phyloP scores from a whole-genome alignment of 2,113 vertebrate genomes.

The Ornithorhynchus anatinus region DNA sequence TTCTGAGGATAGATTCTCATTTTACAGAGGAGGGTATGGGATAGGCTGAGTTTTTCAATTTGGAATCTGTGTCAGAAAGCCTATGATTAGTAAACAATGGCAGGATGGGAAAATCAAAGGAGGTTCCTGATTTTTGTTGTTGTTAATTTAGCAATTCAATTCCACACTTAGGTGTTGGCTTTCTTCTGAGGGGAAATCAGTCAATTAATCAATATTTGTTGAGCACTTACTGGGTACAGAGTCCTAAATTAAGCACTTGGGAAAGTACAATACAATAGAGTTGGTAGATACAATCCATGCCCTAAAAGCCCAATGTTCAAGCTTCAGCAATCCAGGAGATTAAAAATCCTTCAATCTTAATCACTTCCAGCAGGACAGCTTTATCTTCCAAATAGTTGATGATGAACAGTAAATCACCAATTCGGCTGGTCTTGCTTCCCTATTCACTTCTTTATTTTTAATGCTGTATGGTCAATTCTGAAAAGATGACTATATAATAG shows the following conservation, averaged over 20 bases:
- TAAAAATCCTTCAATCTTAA: constrained; percentile 15
- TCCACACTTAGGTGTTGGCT: not conserved
- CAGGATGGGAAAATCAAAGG: constrained; percentile 3
- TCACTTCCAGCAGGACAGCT: not conserved
- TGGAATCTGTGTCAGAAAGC: constrained; percentile 10
- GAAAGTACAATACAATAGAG: too few species aligned
- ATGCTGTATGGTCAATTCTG: too few species aligned
- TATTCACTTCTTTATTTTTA: too few species aligned
- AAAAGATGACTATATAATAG: too few species aligned
- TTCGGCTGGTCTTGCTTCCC: too few species aligned
- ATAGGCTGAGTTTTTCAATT: constrained; percentile 28
- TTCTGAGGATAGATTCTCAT: not conserved
- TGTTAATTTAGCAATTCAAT: too few species aligned
- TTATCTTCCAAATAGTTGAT: not conserved
- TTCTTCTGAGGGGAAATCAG: constrained; percentile 30
- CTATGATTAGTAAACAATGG: not conserved
- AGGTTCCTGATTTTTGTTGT: too few species aligned
- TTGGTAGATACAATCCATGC: too few species aligned
- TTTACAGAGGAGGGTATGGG: constrained; percentile 7
- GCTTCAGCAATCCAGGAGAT: constrained; percentile 21
- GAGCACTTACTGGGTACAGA: too few species aligned
- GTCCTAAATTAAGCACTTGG: too few species aligned
- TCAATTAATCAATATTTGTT: too few species aligned
- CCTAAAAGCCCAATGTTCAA: not conserved
- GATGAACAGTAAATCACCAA: not conserved